A percentile compares a stretch with the other conserved stretches of the same genome.
Evolutionary conservation across 2,888 invertebrate genomes (phyloP).

Genomic region (Fissipunctia ypsillon): DNA sequence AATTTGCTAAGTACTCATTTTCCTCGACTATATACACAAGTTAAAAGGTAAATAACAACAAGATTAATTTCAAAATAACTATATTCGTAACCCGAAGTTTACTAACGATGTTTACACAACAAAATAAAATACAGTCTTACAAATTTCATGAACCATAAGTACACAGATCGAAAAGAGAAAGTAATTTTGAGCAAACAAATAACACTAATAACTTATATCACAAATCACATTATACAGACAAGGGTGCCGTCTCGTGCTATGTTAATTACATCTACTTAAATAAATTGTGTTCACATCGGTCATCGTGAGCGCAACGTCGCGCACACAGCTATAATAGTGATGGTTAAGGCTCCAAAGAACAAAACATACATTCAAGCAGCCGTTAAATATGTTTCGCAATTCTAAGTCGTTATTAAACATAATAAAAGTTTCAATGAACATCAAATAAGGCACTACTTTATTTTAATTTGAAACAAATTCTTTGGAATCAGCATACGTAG

Average conservation of each 20-base stretch:
- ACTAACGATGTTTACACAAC: slow-evolving; percentile 89
- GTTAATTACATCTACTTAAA: slow-evolving; percentile 61
- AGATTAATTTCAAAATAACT: slow-evolving; percentile 86
- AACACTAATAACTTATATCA: slow-evolving; percentile 85
- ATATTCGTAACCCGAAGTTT: slow-evolving; percentile 89
- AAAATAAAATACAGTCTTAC: slow-evolving; percentile 90
- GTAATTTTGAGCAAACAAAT: slow-evolving; percentile 86
- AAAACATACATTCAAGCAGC: slow-evolving; percentile 34
- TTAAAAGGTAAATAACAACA: slow-evolving; percentile 65
- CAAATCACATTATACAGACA: slow-evolving; percentile 83
- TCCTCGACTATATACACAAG: slow-evolving; percentile 1
- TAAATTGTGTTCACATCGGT: slow-evolving; percentile 49
- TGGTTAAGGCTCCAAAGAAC: slow-evolving; percentile 32
- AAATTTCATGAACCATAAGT: slow-evolving; percentile 89
- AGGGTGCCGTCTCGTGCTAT: slow-evolving; percentile 76
- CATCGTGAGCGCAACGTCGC: slow-evolving; percentile 29
- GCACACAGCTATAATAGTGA: slow-evolving; percentile 20
- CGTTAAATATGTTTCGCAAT: slow-evolving; percentile 43
- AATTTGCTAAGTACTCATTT: not conserved
- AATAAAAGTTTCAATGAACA: slow-evolving; percentile 58
- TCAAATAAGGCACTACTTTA: slow-evolving; percentile 84
- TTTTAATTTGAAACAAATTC: slow-evolving; percentile 57
- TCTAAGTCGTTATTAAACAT: slow-evolving; percentile 36
- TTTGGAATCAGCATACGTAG: slow-evolving; percentile 67
- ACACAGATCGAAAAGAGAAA: slow-evolving; percentile 83